Conservation (phyloP, 2,113 vertebrate species). For the Lonchura striata region DNA sequence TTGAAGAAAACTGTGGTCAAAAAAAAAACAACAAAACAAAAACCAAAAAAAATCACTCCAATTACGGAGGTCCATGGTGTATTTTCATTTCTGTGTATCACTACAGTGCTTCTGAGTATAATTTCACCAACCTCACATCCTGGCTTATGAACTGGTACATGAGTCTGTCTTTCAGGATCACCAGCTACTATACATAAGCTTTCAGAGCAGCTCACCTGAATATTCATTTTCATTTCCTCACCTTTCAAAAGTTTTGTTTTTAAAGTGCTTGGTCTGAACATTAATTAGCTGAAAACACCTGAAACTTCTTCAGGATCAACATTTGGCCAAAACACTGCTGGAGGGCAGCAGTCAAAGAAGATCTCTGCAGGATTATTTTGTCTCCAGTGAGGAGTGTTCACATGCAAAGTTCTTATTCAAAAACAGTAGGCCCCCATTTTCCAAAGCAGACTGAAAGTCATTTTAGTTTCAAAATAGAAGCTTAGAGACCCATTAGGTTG, state of each 20-base stretch:
- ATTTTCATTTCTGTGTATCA: neutral
- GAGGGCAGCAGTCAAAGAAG: neutral
- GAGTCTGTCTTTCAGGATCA: neutral
- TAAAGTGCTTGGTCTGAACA: neutral
- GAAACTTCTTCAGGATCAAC: neutral
- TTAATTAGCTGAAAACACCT: neutral
- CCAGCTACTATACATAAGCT: neutral
- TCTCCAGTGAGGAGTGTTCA: neutral
- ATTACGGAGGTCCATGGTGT: too few species aligned
- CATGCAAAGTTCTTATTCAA: neutral
- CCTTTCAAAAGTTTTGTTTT: neutral
- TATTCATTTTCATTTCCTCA: neutral
- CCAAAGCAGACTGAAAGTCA: neutral
- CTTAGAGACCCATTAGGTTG: neutral
- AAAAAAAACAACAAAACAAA: too few species aligned
- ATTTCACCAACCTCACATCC: neutral
- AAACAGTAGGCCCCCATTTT: neutral
- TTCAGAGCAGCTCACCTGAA: neutral
- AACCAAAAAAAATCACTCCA: neutral
- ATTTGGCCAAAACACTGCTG: neutral
- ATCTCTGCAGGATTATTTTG: neutral
- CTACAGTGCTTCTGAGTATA: rapidly evolving
- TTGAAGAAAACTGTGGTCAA: neutral
- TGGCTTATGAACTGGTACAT: neutral
- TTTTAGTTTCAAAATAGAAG: neutral